Base-by-base conservation (phyloP, 2,113 vertebrate genomes). In the Psettodes erumei region DNA sequence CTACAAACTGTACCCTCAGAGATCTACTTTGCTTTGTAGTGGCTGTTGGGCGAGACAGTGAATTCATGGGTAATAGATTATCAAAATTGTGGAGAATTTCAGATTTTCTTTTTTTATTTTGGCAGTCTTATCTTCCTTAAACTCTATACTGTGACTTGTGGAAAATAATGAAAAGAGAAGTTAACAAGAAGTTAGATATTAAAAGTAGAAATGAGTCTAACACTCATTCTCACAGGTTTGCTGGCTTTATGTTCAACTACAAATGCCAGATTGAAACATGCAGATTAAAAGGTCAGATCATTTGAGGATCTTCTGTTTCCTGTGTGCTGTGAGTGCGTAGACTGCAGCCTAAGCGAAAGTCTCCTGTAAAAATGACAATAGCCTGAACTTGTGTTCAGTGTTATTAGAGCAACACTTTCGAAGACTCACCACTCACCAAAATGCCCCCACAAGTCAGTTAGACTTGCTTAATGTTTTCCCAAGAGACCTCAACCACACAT, bases 401-500 rank as follows among this genome's bases (percentile, higher is more conserved):
- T 56, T 68, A 56, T 64, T 28, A 23, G 60, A 55, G 54, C 35
- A 55, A 42, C 27, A 66, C n/a, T 64, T 38, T 32, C 23, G 19
- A 71, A 32, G 54, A 47, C 27, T 77, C 48, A 4, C n/a, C 53
- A 53, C 8, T 72, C 62, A 77, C 70, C 55, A 61, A 77, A 78
- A 66, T 50, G 60, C 55, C 37, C 56, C 63, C 21, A 59, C 54
- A 61, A 19, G 69, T 71, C 18, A 30, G 56, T 75, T n/a, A 43
- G 35, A 65, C 53, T 63, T 79, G 40, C 54, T 77, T 65, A 84
- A 84, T 54, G n/a, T 62, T 86, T 87, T 82, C 73, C 83, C 32
- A 21, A 77, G 80, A 71, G 45, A 83, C 54, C 61, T 67, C 54
- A 30, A 73, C 32, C 55, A 61, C 68, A 77, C 73, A 35, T 70